Base-by-base conservation (phyloP, 64 coral and sea anemone genomes). In the Porites australiensis region DNA sequence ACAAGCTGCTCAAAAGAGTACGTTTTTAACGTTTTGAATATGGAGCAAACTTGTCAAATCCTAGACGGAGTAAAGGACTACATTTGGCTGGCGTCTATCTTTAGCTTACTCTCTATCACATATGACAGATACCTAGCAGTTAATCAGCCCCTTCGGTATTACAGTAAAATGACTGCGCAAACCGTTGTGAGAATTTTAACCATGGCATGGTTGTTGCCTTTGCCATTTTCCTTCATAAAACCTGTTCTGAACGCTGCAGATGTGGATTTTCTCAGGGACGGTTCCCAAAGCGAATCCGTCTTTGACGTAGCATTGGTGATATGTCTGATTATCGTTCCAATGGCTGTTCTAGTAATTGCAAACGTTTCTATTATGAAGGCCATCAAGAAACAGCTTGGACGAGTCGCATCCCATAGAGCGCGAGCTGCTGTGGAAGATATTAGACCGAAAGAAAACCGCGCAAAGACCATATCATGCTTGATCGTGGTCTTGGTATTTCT, bases 71-170 rank as follows among this genome's bases (percentile, higher is more conserved):
- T 74, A 13, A 95, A 95, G 70, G 83, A 95, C 71, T 63, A 74
- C 44, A 74, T 92, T n/a, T 95, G 91, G 65, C 27, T 91, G 2
- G 54, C 77, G 18, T 84, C 89, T 11, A 73, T 87, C 13, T 22
- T 91, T 2, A 95, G 80, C 21, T 27, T 95, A 14, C 83, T 95
- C 4, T 89, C 82, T 9, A 92, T 95, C 3, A 89, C 70, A 8
- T 95, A 92, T 75, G 94, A 95, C 46, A 48, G 94, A 64, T 91
- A 95, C 58, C 52, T 79, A 10, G 94, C 94, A 37, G 89, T 95
- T 57, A 45, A 92, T 57, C 78, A 95, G 11, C 89, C 94, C 6
- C 89, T 95, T 27, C 72, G 70, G 9, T 95, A 95, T 62, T 64
- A 82, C 5, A 27, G 46, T 13, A 81, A 80, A 66, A 91, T 95